Percentiles rank a stretch among this genome's conserved stretches.
Evolutionary conservation across 1,140 invertebrate species (phyloP).

Genomic region (Orchesella cincta): DNA sequence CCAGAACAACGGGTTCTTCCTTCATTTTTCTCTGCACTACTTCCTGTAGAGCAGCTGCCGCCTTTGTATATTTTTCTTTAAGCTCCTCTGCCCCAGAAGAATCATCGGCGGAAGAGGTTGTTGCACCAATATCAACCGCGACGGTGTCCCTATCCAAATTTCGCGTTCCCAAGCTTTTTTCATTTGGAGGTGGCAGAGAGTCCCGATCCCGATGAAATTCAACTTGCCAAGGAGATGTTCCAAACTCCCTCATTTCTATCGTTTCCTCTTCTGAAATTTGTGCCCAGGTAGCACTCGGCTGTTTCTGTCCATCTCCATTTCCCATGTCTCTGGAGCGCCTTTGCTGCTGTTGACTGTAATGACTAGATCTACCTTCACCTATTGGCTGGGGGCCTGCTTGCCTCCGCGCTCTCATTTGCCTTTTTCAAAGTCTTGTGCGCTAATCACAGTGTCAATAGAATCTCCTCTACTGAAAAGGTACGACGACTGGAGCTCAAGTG

Average conservation of each 20-base stretch:
- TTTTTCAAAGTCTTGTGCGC: slow-evolving; percentile 51
- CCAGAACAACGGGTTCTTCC: slow-evolving; percentile 58
- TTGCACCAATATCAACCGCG: slow-evolving; percentile 41
- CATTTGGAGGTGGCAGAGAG: slow-evolving; percentile 20
- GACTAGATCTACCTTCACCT: slow-evolving; percentile 24
- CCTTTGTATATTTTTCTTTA: slow-evolving; percentile 13
- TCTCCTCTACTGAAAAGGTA: slow-evolving; percentile 56
- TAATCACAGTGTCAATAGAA: slow-evolving; percentile 63
- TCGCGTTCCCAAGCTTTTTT: slow-evolving; percentile 12
- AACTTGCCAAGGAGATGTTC: slow-evolving; percentile 54
- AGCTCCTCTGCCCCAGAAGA: slow-evolving; percentile 39
- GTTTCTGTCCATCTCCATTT: background rate
- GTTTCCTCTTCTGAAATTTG: slow-evolving; percentile 64
- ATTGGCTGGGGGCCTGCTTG: slow-evolving; percentile 53
- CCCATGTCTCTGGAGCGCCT: slow-evolving; percentile 25
- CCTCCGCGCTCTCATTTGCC: slow-evolving; percentile 36
- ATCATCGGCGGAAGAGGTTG: slow-evolving; percentile 43
- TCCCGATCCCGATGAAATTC: slow-evolving; percentile 50
- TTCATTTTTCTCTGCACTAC: slow-evolving; percentile 36
- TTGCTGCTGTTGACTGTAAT: background rate
- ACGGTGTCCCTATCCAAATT: slow-evolving; percentile 30
- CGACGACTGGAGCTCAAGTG: slow-evolving; percentile 8
- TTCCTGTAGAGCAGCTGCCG: background rate
- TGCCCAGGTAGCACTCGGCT: slow-evolving; percentile 55
- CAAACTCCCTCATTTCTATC: slow-evolving; percentile 62